Conservation (phyloP, 1,140 invertebrate genomes). For the Aphelenchoides avenae region DNA sequence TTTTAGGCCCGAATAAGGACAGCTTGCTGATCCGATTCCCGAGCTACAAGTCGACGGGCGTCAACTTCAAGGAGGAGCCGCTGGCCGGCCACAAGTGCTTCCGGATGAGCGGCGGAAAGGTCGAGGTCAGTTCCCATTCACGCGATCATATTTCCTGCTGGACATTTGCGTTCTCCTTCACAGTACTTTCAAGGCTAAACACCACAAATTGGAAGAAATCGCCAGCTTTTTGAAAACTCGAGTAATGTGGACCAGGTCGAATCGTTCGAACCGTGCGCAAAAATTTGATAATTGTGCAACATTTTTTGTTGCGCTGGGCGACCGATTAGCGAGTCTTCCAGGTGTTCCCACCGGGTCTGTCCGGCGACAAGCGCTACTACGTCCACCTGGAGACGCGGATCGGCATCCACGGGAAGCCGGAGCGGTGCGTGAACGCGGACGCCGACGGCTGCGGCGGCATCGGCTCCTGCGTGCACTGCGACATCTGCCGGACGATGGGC, state of each 20-base stretch:
- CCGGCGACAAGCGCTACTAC: conserved; percentile 54
- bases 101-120: conserved; percentile 57
- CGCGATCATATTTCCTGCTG: neutral
- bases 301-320: conserved; percentile 8
- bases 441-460: conserved; percentile 57
- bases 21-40: conserved; percentile 57
- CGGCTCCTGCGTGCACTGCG: conserved; percentile 57
- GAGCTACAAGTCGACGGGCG: conserved; percentile 55
- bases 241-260: too few species aligned
- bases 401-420: conserved; percentile 57
- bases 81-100: conserved; percentile 56
- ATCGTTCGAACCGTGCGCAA: too few species aligned
- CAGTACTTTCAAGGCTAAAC: too few species aligned
- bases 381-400: conserved; percentile 57
- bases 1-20: conserved; percentile 57
- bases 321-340: too few species aligned
- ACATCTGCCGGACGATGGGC: conserved; percentile 55
- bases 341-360: conserved; percentile 50
- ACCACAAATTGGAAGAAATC: too few species aligned
- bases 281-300: conserved; percentile 10
- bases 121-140: conserved; percentile 37
- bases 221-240: neutral
- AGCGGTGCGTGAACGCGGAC: conserved; percentile 57
- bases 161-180: neutral
- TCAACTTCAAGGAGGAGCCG: conserved; percentile 56